Base-by-base conservation (phyloP, 2,888 invertebrate species). In the Oligia fasciuncula region DNA sequence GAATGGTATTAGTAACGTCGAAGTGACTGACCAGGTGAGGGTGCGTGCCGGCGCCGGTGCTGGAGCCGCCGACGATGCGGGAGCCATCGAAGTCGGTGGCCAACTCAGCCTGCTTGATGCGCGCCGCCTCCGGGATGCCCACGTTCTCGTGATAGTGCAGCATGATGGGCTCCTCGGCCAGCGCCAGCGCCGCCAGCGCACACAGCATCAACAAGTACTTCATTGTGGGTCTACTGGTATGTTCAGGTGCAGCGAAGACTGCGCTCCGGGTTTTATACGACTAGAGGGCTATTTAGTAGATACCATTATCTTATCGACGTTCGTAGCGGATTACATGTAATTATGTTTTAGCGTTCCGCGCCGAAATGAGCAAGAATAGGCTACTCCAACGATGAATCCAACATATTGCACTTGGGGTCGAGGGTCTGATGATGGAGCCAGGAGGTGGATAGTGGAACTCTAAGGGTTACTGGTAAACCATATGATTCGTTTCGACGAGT, bases 111-210 rank as follows among this genome's bases (percentile, higher is more conserved):
- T 75, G 83, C 76, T 74, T 77, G 81, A 90, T 86, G 83, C 90
- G 90, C 80, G 83, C 86, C 49, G 90, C 90, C 81, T 85, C 89
- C 29, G 73, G 46, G 62, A 90, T 75, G 73, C 90, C 90, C 62
- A 81, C 87, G 75, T 11, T 70, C 79, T 89, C 91, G 80, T 90
- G 90, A 81, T 90, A 90, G 82, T 85, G 70, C 70, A 82, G 81
- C 80, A 19, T 49, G 19, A 85, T 46, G 29, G 86, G 79, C 77
- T 78, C 76, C 17, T 68, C 73, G 51, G 80, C 77, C 54, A 43
- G 23, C 60, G 71, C 80, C 49, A 63, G 49, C 74, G 71, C 77
- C 49, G 65, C 73, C 70, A 80, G 46, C 79, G 81, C 29, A 65
- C 51, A 29, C 76, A 78, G 29, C 8, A 78, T 9, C 69, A 75